Evolutionary conservation across 1,140 invertebrate species (phyloP).

Genomic region (Phortica variegata): DNA sequence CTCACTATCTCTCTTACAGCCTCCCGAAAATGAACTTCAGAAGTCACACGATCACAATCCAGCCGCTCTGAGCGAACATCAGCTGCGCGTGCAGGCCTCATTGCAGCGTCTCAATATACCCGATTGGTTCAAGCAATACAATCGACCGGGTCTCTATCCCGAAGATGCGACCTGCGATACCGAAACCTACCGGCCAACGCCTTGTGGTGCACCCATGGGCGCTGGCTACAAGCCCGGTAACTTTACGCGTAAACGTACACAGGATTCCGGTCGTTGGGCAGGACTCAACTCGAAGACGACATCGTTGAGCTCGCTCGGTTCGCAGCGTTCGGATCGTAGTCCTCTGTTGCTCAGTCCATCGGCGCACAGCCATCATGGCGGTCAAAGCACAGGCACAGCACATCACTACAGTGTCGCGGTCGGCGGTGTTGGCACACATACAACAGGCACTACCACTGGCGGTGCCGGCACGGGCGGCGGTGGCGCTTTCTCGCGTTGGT

Average conservation of each 20-base stretch:
- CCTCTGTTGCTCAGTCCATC: conserved; percentile 53
- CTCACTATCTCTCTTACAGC: conserved; percentile 62
- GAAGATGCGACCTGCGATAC: conserved; percentile 32
- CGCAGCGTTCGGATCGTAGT: conserved; percentile 54
- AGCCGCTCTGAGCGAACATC: conserved; percentile 80
- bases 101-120: conserved; percentile 90
- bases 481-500: conserved; percentile 76
- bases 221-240: conserved; percentile 46
- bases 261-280: conserved; percentile 70
- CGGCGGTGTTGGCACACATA: conserved; percentile 1
- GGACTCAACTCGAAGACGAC: conserved; percentile 77
- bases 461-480: conserved; percentile 32
- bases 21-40: conserved; percentile 89
- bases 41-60: conserved; percentile 63
- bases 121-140: conserved; percentile 71
- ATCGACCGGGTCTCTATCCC: conserved; percentile 51
- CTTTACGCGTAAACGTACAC: conserved; percentile 64
- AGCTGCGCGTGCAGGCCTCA: conserved; percentile 87
- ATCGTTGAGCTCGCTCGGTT: conserved; percentile 69
- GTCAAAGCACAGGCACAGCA: conserved; percentile 25
- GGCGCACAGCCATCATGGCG: conserved; percentile 55
- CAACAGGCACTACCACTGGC: not conserved
- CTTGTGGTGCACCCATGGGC: conserved; percentile 28
- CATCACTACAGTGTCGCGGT: not conserved
- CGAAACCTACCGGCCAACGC: not conserved